Evolutionary conservation across 2,797 vertebrate genomes (phyloP).

Genomic region (Hylomyscus alleni): DNA sequence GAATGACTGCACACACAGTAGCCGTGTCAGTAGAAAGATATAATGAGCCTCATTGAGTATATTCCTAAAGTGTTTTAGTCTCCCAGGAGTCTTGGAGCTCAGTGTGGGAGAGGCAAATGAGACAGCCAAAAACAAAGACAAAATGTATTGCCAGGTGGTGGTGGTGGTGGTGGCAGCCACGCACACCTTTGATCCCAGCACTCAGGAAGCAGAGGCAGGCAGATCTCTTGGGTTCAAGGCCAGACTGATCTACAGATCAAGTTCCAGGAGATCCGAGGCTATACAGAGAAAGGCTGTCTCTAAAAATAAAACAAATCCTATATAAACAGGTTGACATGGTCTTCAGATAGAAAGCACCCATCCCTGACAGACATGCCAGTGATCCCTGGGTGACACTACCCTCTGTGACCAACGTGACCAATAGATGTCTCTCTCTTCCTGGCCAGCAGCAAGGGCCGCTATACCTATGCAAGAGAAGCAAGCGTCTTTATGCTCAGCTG

Average conservation of each 20-base stretch:
- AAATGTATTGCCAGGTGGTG: neutral
- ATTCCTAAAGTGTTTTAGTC: neutral
- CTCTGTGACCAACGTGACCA: neutral
- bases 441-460: neutral
- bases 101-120: neutral
- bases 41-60: neutral
- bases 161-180: neutral
- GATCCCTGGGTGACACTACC: neutral
- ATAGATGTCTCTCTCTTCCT: neutral
- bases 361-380: neutral
- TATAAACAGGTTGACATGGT: neutral
- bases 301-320: neutral
- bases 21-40: neutral
- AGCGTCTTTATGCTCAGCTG: neutral
- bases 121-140: conserved; percentile 8
- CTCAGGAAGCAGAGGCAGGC: neutral
- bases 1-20: neutral
- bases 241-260: neutral
- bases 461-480: neutral
- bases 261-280: neutral
- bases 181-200: neutral
- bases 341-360: neutral
- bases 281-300: neutral
- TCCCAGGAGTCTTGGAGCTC: neutral
- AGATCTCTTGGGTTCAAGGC: neutral